Conservation (phyloP, 2,113 vertebrate species). For the Ancistrus triradiatus region DNA sequence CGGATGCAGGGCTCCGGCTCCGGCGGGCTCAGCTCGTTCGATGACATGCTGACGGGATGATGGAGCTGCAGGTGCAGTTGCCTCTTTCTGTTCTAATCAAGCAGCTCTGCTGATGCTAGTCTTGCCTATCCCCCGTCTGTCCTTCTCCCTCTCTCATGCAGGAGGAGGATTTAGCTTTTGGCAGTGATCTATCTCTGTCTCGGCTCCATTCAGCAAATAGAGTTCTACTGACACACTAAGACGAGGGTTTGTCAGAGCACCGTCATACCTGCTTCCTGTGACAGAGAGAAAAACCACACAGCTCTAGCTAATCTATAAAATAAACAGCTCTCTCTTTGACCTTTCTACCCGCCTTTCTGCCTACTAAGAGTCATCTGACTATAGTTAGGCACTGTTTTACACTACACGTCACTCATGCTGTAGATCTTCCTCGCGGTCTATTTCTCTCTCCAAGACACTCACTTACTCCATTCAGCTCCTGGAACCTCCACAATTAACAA, state of each 20-base stretch:
- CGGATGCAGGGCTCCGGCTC: slow-evolving; percentile 88
- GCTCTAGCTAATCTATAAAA: slow-evolving; percentile 33
- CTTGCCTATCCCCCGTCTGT: slow-evolving; percentile 22
- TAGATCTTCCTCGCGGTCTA: too few relatives aligned
- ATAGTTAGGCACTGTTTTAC: too few relatives aligned
- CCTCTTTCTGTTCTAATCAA: too few relatives aligned
- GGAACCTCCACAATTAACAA: slow-evolving; percentile 70
- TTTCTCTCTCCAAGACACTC: slow-evolving; percentile 50
- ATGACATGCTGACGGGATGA: slow-evolving; percentile 73
- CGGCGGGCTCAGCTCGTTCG: slow-evolving; percentile 74
- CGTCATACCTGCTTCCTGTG: slow-evolving; percentile 53
- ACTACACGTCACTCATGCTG: too few relatives aligned
- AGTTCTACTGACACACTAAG: slow-evolving; percentile 45
- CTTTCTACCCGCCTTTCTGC: too few relatives aligned
- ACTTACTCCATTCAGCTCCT: slow-evolving; percentile 72
- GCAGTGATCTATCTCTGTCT: slow-evolving; percentile 30
- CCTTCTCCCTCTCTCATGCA: slow-evolving; percentile 10
- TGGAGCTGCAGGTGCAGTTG: not conserved
- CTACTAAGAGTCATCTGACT: too few relatives aligned
- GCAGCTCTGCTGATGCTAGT: too few relatives aligned
- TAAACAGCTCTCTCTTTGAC: too few relatives aligned
- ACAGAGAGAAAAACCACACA: slow-evolving; percentile 43
- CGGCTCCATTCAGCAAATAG: too few relatives aligned
- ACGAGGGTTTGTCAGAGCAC: slow-evolving; percentile 46
- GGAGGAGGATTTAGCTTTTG: slow-evolving; percentile 48